Base-by-base conservation (phyloP, 2,797 vertebrate species). In the Aselliscus stoliczkanus region DNA sequence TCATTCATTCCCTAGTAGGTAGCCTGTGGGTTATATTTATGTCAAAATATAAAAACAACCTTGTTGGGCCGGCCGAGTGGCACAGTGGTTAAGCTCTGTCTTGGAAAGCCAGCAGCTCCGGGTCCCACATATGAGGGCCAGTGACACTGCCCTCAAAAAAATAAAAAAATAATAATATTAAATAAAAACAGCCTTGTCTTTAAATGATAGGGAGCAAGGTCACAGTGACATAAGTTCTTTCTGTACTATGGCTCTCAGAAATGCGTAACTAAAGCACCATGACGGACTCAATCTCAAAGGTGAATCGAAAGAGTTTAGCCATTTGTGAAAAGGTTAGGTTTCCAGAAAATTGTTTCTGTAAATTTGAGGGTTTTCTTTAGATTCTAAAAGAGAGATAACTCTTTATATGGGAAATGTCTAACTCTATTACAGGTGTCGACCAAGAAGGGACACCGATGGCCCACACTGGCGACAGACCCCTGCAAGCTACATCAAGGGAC, bases 31-130 rank as follows among this genome's bases (percentile, higher is more conserved):
- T 25, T 92, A 25, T 77, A 37, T 47, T 80, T 65, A 29, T 13
- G 9, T 89, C 88, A 94, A 93, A 93, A 83, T 34, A 92, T 37
- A 84, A 58, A 65, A 47, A 12, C 44, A n/a, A n/a, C n/a, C n/a
- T n/a, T n/a, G n/a, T n/a, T n/a, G n/a, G n/a, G n/a, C n/a, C n/a
- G n/a, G n/a, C n/a, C n/a, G n/a, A n/a, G n/a, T n/a, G n/a, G n/a
- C n/a, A n/a, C n/a, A n/a, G n/a, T n/a, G n/a, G n/a, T n/a, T n/a
- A n/a, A n/a, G n/a, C n/a, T n/a, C n/a, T n/a, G n/a, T n/a, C n/a
- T n/a, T n/a, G n/a, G n/a, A n/a, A n/a, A n/a, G n/a, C n/a, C n/a
- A n/a, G n/a, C n/a, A n/a, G n/a, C n/a, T n/a, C n/a, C n/a, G n/a
- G n/a, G n/a, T n/a, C n/a, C n/a, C n/a, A n/a, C n/a, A n/a, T n/a